Percentiles rank a stretch among this genome's conserved stretches.
Conservation (phyloP, 1,140 invertebrate species). For the Zaprionus gabonicus region DNA sequence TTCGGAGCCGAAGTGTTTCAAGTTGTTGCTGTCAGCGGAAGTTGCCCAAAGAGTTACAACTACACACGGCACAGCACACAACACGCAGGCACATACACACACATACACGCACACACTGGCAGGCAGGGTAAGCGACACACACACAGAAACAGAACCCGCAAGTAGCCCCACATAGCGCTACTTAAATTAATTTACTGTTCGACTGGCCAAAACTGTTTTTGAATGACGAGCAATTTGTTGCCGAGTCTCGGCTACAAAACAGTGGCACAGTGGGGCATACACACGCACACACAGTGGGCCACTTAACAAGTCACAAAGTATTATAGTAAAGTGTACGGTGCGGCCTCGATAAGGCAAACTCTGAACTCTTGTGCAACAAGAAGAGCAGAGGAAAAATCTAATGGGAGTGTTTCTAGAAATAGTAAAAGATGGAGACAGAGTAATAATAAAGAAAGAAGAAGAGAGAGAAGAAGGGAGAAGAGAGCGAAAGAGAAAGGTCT, state of each 20-base stretch:
- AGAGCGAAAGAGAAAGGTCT: too few species aligned
- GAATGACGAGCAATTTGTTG: constrained; percentile 41
- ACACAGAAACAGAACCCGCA: background rate
- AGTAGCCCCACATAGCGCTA: constrained; percentile 43
- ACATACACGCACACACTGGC: background rate
- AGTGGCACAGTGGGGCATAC: background rate
- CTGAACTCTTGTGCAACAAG: too few species aligned
- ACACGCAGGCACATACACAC: constrained; percentile 15
- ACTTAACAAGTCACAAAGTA: constrained; percentile 50
- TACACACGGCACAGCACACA: constrained; percentile 3
- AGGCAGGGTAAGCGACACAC: background rate
- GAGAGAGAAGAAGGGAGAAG: too few species aligned
- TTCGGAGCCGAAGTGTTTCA: constrained; percentile 26
- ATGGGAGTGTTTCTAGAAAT: too few species aligned
- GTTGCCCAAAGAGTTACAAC: constrained; percentile 62
- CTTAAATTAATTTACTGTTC: constrained; percentile 65
- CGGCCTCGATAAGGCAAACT: background rate
- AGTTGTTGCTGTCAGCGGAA: constrained; percentile 61
- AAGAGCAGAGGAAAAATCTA: too few species aligned
- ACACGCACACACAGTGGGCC: background rate
- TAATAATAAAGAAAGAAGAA: too few species aligned
- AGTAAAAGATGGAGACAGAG: too few species aligned
- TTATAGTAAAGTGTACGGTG: constrained; percentile 19
- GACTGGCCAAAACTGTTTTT: constrained; percentile 34
- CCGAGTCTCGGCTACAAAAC: background rate